Conservation (phyloP, 2,888 invertebrate genomes). For the Agrochola circellaris region DNA sequence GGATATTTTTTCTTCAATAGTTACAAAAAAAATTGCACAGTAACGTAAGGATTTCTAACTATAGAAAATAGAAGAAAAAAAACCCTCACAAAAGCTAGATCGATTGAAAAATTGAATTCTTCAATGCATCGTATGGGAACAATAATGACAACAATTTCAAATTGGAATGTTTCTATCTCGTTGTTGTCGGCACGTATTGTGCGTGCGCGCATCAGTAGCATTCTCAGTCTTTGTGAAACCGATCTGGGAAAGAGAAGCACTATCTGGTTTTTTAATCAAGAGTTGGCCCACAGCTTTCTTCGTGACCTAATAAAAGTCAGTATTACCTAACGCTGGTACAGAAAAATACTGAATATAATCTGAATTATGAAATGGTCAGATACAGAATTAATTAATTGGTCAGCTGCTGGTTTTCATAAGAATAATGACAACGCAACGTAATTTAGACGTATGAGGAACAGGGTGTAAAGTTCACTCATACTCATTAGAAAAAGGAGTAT, state of each 20-base stretch:
- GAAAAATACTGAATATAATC: not conserved
- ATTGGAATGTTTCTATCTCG: constrained; percentile 73
- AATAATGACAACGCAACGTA: not conserved
- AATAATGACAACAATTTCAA: constrained; percentile 75
- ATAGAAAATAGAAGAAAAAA: not conserved
- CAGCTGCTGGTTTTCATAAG: not conserved
- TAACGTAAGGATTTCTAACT: constrained; percentile 12
- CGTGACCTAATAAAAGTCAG: not conserved
- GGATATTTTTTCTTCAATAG: not conserved
- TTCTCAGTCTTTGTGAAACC: constrained; percentile 40
- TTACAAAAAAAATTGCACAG: not conserved
- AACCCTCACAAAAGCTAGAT: constrained; percentile 11
- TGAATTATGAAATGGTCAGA: not conserved
- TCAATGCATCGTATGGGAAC: constrained; percentile 57
- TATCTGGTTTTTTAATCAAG: not conserved
- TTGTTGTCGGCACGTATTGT: constrained; percentile 70
- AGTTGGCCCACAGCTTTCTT: not conserved
- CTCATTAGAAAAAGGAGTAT: no score
- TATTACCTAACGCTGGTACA: not conserved
- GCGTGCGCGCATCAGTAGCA: constrained; percentile 72
- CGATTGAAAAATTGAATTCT: constrained; percentile 47
- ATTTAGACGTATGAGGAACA: not conserved
- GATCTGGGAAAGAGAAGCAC: not conserved
- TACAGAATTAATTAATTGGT: not conserved
- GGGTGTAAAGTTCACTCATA: no score